Base-by-base conservation (phyloP, 2,888 invertebrate species). In the Ephialtes manifestator region DNA sequence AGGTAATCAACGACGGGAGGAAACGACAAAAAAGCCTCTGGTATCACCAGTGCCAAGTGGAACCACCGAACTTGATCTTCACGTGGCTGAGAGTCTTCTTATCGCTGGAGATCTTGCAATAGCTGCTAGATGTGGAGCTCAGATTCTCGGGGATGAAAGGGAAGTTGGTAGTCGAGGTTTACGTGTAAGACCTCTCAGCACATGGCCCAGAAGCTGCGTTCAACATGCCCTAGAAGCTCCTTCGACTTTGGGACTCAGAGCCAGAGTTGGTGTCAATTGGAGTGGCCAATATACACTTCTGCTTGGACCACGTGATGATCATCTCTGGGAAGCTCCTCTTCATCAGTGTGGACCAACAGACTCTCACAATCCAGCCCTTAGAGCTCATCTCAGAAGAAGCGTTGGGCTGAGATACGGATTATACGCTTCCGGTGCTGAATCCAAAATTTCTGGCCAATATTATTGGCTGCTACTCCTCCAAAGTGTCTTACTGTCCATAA, bases 251-350 rank as follows among this genome's bases (percentile, higher is more conserved):
- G 90, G 90, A 11, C 88, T 94, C 1, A 88, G 91, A 51, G 94
- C 92, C 0, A 90, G 89, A 35, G 87, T 94, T 28, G 89, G 91
- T 0, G 91, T 94, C 20, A 92, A 92, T 65, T 94, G 93, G 94
- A 92, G 89, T 51, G 94, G 93, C 0, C 92, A 94, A 65, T 94
- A 93, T 51, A 92, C 90, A 0, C 79, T 94, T 31, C 78, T 91
- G 5, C 79, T 94, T 10, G 92, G 93, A 0, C 86, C 87, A 2
- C 86, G 91, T 43, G 92, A 92, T 31, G 90, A 91, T 43, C 89
- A 90, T 78, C 81, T 92, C 3, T 94, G 94, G 94, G 91, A 92
- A 10, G 90, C 93, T 1, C 92, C 94, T 0, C 88, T 94, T 48
- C 88, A 90, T 10, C 93, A 93, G 48, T 94, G 94, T 79, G 93